Base-by-base conservation (phyloP, 2,113 vertebrate species). In the Oreocharis arfaki region DNA sequence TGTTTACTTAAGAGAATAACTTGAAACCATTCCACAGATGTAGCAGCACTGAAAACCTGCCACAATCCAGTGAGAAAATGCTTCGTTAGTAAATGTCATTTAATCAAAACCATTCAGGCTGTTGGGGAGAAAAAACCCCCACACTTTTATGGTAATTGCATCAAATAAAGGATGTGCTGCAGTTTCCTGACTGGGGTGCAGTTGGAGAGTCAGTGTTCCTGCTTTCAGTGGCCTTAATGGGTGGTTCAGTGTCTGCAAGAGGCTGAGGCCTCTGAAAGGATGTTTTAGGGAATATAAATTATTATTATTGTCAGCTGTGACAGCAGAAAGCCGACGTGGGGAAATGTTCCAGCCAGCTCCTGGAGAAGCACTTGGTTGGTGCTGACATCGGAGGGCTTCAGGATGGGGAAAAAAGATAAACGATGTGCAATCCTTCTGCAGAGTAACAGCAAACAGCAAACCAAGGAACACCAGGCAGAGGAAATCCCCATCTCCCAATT, bases 1-100 rank as follows among this genome's bases (percentile, higher is more conserved):
- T 53, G 76, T 95, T 96, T 97, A 93, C 95, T 97, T 95, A 96
- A 97, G 90, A 94, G 83, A 87, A 92, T 77, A 94, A 95, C 87
- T 96, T n/a, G 79, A 94, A 84, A 91, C 80, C 75, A 86, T 90
- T 95, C 83, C 75, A 59, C 93, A 95, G 93, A 96, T 93, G 85
- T 41, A 52, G 85, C 85, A 83, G 84, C 74, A 39, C 75, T 94
- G 90, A 90, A 93, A 96, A 74, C 47, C 87, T 96, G 88, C 87
- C 90, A 56, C 71, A 26, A 86, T 65, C n/a, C 78, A 93, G 82
- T 70, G 59, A 90, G 85, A 74, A 94, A 96, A 60, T 80, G 93
- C 88, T 94, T 91, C 30, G 52, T 87, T 90, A 50, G 89, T 39
- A 74, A 89, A 91, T 74, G 87, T 13, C 82, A 88, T 91, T 95